phyloP scores from a whole-genome alignment of 1,140 invertebrate species.

The Drosophila malerkotliana region DNA sequence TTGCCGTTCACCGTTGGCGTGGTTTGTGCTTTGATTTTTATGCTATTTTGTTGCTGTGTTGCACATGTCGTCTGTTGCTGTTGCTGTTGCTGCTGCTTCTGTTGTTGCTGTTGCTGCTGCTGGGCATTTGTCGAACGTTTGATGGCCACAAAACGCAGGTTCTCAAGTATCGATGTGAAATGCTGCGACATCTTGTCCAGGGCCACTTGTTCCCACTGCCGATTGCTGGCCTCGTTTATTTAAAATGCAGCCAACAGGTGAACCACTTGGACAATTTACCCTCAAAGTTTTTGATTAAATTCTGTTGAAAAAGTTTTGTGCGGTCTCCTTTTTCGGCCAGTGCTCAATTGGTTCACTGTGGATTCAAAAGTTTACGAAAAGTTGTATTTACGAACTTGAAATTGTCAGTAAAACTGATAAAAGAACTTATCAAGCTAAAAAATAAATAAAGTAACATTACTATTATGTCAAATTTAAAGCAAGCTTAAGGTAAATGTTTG shows the following conservation, averaged over 20 bases:
- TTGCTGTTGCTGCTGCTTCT: slow-evolving; percentile 51
- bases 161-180: slow-evolving; percentile 82
- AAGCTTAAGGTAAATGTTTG: neutral
- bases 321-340: slow-evolving; percentile 20
- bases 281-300: slow-evolving; percentile 76
- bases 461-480: neutral
- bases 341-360: slow-evolving; percentile 47
- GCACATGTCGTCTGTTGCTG: slow-evolving; percentile 30
- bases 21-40: slow-evolving; percentile 60
- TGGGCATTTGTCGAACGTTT: slow-evolving; percentile 70
- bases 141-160: slow-evolving; percentile 79
- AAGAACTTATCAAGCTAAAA: slow-evolving; percentile 22
- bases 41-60: slow-evolving; percentile 59
- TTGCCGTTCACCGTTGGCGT: slow-evolving; percentile 64
- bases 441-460: neutral
- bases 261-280: slow-evolving; percentile 47
- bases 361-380: slow-evolving; percentile 40
- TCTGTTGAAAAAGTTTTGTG: slow-evolving; percentile 44
- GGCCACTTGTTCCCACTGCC: slow-evolving; percentile 11
- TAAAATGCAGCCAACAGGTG: slow-evolving; percentile 71
- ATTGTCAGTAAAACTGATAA: slow-evolving; percentile 4
- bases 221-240: slow-evolving; percentile 58
- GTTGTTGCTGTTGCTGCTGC: slow-evolving; percentile 57
- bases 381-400: slow-evolving; percentile 26
- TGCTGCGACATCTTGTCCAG: slow-evolving; percentile 81